Percentiles rank a stretch among this genome's conserved stretches.
These are phyloP conservation scores for Hydrolagus colliei DNA, from an alignment of 2,797 vertebrate species.

Conservation along the genomic window DNA sequence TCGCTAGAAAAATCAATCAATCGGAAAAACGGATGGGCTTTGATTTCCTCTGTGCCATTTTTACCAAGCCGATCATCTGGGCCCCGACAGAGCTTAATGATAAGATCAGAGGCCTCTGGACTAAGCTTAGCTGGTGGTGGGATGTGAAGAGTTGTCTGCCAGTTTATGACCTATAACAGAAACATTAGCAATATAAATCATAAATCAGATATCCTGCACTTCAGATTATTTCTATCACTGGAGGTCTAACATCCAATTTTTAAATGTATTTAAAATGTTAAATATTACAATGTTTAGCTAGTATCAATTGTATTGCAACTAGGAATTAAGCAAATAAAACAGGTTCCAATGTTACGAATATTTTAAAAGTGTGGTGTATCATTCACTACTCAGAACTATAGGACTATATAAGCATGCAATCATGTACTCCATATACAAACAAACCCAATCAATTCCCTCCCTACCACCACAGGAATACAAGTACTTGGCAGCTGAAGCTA, in stretches of 20 bases:
- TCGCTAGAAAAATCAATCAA: slow-evolving; percentile 86
- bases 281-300: too few species aligned
- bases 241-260: not conserved
- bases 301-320: too few species aligned
- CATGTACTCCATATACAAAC: too few species aligned
- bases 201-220: not conserved
- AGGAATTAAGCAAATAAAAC: too few species aligned
- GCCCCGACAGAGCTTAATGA: slow-evolving; percentile 83
- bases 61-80: slow-evolving; percentile 89
- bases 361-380: too few species aligned
- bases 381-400: too few species aligned
- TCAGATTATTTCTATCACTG: slow-evolving; percentile 11
- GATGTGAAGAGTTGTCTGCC: slow-evolving; percentile 86
- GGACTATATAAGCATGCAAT: too few species aligned
- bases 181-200: slow-evolving; percentile 32
- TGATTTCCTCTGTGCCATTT: slow-evolving; percentile 88
- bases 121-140: slow-evolving; percentile 81
- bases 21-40: slow-evolving; percentile 86
- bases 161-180: slow-evolving; percentile 83
- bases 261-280: not conserved
- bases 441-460: too few species aligned
- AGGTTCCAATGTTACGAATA: too few species aligned
- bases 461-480: too few species aligned
- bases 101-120: slow-evolving; percentile 85
- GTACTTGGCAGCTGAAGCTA: too few species aligned